phyloP scores from a whole-genome alignment of 92 coral and sea anemone genomes.

The Porites evermanni region DNA sequence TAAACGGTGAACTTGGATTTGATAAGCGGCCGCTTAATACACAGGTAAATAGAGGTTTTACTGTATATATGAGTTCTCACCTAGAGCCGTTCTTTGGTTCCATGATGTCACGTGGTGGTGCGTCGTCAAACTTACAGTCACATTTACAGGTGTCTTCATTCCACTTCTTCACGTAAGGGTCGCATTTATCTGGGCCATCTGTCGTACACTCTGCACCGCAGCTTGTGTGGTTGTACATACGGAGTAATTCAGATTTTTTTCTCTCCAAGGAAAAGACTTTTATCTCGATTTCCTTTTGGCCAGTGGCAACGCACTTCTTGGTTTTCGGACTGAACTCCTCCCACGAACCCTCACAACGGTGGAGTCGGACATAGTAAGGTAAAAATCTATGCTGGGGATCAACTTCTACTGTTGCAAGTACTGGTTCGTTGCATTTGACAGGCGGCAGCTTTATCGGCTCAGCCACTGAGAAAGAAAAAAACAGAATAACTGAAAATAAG shows the following conservation, averaged over 20 bases:
- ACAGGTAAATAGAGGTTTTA: too few species aligned
- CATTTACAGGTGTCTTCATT: constrained; percentile 29
- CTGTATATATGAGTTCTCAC: background rate
- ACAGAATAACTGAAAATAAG: background rate
- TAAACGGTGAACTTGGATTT: too few species aligned
- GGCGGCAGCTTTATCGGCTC: background rate
- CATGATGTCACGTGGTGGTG: constrained; percentile 29
- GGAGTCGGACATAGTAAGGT: constrained; percentile 68
- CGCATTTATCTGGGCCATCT: constrained; percentile 33
- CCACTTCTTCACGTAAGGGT: constrained; percentile 7
- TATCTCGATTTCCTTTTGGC: background rate
- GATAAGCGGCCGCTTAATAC: too few species aligned
- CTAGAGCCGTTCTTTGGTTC: constrained; percentile 15
- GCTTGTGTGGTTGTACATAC: constrained; percentile 46
- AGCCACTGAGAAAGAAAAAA: constrained; percentile 7
- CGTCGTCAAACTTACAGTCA: constrained; percentile 16
- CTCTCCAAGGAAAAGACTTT: background rate
- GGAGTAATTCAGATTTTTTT: too few species aligned
- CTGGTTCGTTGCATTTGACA: constrained; percentile 21
- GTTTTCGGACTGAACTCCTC: constrained; percentile 34
- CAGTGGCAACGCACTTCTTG: constrained; percentile 46
- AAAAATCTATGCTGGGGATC: constrained; percentile 53
- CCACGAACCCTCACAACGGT: constrained; percentile 81
- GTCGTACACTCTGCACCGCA: constrained; percentile 48
- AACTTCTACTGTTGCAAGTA: constrained; percentile 65